A percentile compares a stretch with the other conserved stretches of the same genome.
phyloP scores from a whole-genome alignment of 2,797 vertebrate species.

The Okamejei kenojei region DNA sequence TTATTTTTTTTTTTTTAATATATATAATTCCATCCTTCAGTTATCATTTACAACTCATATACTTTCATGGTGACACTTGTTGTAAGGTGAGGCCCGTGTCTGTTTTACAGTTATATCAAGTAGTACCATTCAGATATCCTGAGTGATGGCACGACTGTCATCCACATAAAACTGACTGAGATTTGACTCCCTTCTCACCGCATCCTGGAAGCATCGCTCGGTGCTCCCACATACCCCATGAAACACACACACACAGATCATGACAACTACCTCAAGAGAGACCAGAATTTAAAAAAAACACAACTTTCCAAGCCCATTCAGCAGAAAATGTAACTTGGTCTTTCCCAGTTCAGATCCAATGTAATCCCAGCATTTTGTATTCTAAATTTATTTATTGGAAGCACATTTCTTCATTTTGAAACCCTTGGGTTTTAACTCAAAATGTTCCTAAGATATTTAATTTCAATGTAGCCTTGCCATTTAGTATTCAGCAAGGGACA shows the following conservation, averaged over 20 bases:
- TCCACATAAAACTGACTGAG: background rate
- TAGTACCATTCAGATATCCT: conserved; percentile 13
- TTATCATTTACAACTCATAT: background rate
- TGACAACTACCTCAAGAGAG: background rate
- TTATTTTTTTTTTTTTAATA: background rate
- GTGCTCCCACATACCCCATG: background rate
- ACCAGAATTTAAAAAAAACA: background rate
- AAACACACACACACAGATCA: background rate
- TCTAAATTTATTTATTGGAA: background rate
- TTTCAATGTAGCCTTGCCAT: background rate
- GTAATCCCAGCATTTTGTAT: background rate
- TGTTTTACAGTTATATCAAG: background rate
- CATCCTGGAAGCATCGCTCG: background rate
- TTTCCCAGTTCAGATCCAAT: too few species aligned
- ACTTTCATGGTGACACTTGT: background rate
- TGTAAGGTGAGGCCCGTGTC: background rate
- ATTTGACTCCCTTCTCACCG: background rate
- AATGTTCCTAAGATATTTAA: background rate
- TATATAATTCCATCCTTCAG: background rate
- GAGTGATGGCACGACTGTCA: conserved; percentile 20
- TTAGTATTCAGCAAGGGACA: background rate
- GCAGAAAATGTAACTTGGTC: too few species aligned
- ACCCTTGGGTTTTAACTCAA: background rate
- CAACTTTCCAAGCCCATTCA: background rate
- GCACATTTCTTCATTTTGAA: background rate